Conservation (phyloP, 1,140 invertebrate species). For the Agrilus planipennis region DNA sequence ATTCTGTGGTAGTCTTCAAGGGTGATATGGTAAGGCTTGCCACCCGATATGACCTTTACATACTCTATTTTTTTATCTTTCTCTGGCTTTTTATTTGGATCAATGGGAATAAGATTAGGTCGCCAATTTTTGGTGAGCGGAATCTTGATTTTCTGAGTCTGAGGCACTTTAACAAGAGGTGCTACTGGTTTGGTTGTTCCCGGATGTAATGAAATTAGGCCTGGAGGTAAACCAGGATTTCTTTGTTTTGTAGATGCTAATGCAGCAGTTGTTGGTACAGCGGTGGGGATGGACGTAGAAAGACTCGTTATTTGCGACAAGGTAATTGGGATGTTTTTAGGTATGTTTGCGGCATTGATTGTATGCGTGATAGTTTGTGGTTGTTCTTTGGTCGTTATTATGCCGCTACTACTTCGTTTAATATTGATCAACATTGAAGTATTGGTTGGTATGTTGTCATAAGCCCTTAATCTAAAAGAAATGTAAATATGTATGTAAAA, state of each 20-base stretch:
- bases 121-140: constrained; percentile 45
- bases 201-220: constrained; percentile 29
- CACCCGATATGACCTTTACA: constrained; percentile 48
- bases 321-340: constrained; percentile 29
- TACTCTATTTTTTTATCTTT: constrained; percentile 25
- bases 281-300: constrained; percentile 12
- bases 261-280: constrained; percentile 5
- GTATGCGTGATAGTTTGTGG: constrained; percentile 2
- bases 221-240: constrained; percentile 20
- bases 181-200: constrained; percentile 25
- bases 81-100: constrained; percentile 25
- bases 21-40: constrained; percentile 54
- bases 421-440: neutral
- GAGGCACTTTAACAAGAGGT: constrained; percentile 21
- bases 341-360: constrained; percentile 18
- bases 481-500: too few relatives aligned
- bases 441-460: constrained; percentile 44
- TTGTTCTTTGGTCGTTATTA: constrained; percentile 16
- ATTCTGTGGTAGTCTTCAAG: constrained; percentile 57
- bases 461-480: constrained; percentile 62
- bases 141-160: constrained; percentile 38
- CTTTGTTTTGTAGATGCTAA: constrained; percentile 18
- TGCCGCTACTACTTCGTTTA: constrained; percentile 18
- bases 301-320: constrained; percentile 29
- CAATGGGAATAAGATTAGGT: constrained; percentile 54